Base-by-base conservation (phyloP, 2,888 invertebrate genomes). In the Athrips mouffetella region DNA sequence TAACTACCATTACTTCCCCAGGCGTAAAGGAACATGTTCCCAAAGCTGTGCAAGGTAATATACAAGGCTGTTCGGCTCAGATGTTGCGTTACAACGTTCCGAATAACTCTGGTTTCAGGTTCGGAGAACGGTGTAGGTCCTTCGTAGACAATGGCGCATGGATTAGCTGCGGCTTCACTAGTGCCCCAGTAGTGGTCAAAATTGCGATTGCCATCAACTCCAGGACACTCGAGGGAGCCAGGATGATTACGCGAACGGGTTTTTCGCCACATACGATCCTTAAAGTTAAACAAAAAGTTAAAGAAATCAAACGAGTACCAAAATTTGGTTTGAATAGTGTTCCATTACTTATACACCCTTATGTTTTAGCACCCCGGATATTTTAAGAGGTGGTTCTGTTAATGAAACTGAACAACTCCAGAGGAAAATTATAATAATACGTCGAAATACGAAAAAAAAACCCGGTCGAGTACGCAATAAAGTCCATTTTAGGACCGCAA, bases 171-270 rank as follows among this genome's bases (percentile, higher is more conserved):
- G 6, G 72, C 74, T 1, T 76, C 89, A 51, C 60, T 78, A 75
- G 89, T 90, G 79, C 91, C 92, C 93, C 94, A 95, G 54, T 91
- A 77, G 61, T 90, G 91, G 50, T 90, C 94, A 64, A 93, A 96
- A 79, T 95, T 96, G 21, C 95, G 89, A 74, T 95, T 95, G 0
- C 91, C 91, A 66, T 96, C 95, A 0, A 92, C 91, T n/a, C 96
- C 95, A 4, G 80, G 77, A 59, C 95, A 95, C 0, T 61, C 57
- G 0, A 78, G 71, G 16, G 78, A 61, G 23, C 78, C 82, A 0
- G 70, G 71, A n/a, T 80, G 65, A 8, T 75, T 72, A 0, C 71
- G 82, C 0, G 91, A 90, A 1, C 93, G 89, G 2, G 93, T 94
- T 67, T 94, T 94, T 21, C 94, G 90, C 93, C 93, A 94, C 62